Percentiles rank a stretch among this genome's conserved stretches.
phyloP scores from a whole-genome alignment of 1,140 invertebrate species.

The Linepithema humile region DNA sequence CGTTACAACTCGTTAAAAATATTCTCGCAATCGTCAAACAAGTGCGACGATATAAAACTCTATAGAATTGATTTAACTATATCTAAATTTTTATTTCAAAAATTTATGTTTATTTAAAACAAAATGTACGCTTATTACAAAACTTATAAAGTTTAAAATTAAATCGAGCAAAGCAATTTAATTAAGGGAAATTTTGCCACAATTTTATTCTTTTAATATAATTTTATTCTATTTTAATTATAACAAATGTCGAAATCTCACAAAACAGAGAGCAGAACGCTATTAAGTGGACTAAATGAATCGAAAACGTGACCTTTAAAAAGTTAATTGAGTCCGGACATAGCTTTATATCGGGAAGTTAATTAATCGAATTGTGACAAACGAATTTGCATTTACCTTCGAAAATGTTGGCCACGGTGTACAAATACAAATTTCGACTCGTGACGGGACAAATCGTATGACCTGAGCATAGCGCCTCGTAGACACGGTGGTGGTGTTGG shows the following conservation, averaged over 20 bases:
- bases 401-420: background rate
- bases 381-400: slow-evolving; percentile 4
- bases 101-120: no score
- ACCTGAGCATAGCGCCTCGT: background rate
- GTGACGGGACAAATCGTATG: slow-evolving; percentile 10
- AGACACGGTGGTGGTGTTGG: background rate
- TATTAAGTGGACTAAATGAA: background rate
- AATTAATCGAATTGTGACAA: slow-evolving; percentile 7
- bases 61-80: background rate
- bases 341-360: background rate
- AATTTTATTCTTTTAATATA: background rate
- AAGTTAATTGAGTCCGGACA: background rate
- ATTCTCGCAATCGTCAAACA: background rate
- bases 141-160: no score
- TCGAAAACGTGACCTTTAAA: background rate
- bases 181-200: background rate
- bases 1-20: slow-evolving; percentile 24
- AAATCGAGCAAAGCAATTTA: background rate
- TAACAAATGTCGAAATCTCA: background rate
- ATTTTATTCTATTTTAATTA: background rate
- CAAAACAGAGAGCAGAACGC: background rate
- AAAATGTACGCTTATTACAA: no score
- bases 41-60: background rate
- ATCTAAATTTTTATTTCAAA: background rate
- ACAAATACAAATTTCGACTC: slow-evolving; percentile 41